Evolutionary conservation across 2,888 invertebrate genomes (phyloP), one percentile per base, ranked within the genome.

Genomic region (Poecilus cupreus): DNA sequence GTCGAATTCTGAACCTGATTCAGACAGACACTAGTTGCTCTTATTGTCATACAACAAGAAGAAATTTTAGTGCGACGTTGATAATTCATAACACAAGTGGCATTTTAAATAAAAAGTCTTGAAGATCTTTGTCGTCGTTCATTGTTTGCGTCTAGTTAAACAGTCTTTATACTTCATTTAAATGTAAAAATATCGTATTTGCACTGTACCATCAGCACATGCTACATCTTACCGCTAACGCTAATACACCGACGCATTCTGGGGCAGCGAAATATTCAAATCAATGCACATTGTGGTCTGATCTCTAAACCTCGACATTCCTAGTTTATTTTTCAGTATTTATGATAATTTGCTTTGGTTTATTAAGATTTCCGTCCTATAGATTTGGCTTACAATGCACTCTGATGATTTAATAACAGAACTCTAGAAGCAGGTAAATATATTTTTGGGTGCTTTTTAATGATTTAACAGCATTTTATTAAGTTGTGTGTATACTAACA

Each of bases 351-450:
- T 68, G 64, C 64, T 68, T 68, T 68, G 64, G 64, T 68, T 68
- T 68, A 68, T 68, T 68, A 68, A 32, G 64, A 68, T 37, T 37
- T 68, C 64, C 64, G 13, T 37, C 64, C 32, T 68, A 68, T 68
- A 68, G 64, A 68, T 64, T 57, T 68, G 80, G 72, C 72, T 80
- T 70, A 49, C 54, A 72, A 54, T 80, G 80, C 80, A 80, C 80
- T 80, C 72, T 80, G 80, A 72, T 72, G 70, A 80, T 80, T 80
- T 72, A 80, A 68, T 79, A 79, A 79, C 79, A 79, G 79, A 70
- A 79, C 37, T 51, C 80, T 49, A 64, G 70, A 60, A 72, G 46
- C 80, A 80, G 80, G 80, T 80, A 80, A 80, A 80, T 80, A 80
- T 80, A 70, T 72, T 20, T 78, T 64, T 78, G 64, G 78, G 78